Base-by-base conservation (phyloP, 23 tunicate species). In the Oikopleura albicans region DNA sequence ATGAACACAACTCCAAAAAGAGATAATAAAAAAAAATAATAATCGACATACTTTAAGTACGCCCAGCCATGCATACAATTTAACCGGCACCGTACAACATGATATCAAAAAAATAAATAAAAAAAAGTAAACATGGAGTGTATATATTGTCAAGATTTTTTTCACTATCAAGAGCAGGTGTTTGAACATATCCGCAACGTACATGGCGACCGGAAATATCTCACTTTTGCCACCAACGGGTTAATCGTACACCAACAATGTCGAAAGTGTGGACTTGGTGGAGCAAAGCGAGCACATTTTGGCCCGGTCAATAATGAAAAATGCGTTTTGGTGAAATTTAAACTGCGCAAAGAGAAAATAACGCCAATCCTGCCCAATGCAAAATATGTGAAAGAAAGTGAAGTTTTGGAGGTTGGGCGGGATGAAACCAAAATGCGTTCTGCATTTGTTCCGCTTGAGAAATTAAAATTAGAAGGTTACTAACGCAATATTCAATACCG, bases 191-290 rank as follows among this genome's bases (percentile, higher is more conserved):
- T 12, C 22, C 12, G 63, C 12, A 22, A 12, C 12, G 22, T 8
- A 49, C 63, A 49, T 49, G 63, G 63, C 16, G 63, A 49, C 12
- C 12, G 22, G 22, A 49, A 49, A 8, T 49, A 8, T 22, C 22
- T 49, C 16, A 49, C 31, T 71, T 71, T 12, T 34, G 79, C 79
- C 4, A 71, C 79, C 4, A 71, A 71, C 37, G 79, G 79, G 31
- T 31, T 12, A 22, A 12, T 71, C 2, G 79, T 71, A 2, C 4
- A 71, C 28, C 4, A 71, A 16, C 79, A 71, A 71, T 71, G 79
- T 71, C 28, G 79, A 71, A 29, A 71, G 31, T 71, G 79, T 71
- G 79, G 79, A 71, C 79, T 71, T 71, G 79, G 34, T 29, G 79
- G 79, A 2, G 79, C 79, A 2, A 29, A 71, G 37, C 28, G 31